Evolutionary conservation across 2,113 vertebrate genomes (phyloP), one percentile per base, ranked within the genome.

Genomic region (Gobius niger): DNA sequence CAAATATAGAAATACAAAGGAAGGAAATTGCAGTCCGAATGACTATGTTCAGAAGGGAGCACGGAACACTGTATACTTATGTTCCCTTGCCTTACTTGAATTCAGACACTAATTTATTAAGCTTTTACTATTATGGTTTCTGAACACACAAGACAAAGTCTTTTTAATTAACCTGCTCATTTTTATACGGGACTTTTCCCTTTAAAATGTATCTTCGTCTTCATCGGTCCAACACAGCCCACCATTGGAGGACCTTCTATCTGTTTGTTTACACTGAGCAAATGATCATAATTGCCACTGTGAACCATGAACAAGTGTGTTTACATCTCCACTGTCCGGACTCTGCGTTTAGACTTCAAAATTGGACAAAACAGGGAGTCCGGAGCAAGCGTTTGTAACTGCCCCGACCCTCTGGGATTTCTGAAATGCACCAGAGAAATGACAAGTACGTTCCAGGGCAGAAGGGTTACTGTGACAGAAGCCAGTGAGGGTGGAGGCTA

Each of bases 221-320:
- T 44, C 46, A 75, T 60, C 41, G 46, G 67, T 82, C 14, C 59
- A 70, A 68, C 52, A 10, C n/a, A 65, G 18, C 72, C 72, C 12
- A 46, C 47, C 63, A 76, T 86, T 82, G 57, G 42, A 46, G 19
- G 24, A 53, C n/a, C 70, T 65, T 67, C 50, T 67, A 42, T 72
- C 68, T 75, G 51, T 66, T 73, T 90, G 82, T 88, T 90, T 90
- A 85, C 67, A 56, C 65, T 52, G 41, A 50, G 12, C 46, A 88
- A 88, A 85, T 85, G 34, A n/a, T 70, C 80, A 67, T 85, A 88
- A 91, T 89, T 87, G 70, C 68, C 13, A 56, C 68, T 49, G 6
- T 75, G 70, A 76, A 72, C 65, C 67, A 63, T 75, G 54, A 71
- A 67, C 76, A 69, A 73, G 50, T 50, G 19, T 76, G 82, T 82